A percentile compares a stretch with the other conserved stretches of the same genome.
These are phyloP conservation scores for Incurvaria masculella DNA, from an alignment of 2,888 invertebrate species.

Conservation along the genomic window DNA sequence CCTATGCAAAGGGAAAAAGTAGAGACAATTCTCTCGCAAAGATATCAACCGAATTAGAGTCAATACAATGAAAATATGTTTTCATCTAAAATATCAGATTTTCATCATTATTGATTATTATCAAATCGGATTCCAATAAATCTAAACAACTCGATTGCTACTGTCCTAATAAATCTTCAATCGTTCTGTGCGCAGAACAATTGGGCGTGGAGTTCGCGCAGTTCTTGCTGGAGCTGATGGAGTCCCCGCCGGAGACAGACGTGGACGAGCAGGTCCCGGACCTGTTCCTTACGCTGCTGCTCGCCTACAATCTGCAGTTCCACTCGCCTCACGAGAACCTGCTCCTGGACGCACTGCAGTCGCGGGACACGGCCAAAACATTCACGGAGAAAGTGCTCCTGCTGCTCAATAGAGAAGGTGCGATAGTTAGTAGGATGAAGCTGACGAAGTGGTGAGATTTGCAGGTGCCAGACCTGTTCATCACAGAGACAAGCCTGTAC, in stretches of 20 bases:
- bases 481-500: conserved; percentile 75
- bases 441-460: too few species aligned
- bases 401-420: conserved; percentile 88
- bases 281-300: conserved; percentile 74
- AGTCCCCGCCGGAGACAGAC: conserved; percentile 74
- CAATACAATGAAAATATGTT: too few species aligned
- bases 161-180: too few species aligned
- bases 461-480: too few species aligned
- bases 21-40: too few species aligned
- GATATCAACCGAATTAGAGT: too few species aligned
- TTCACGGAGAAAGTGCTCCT: conserved; percentile 89
- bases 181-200: conserved; percentile 75
- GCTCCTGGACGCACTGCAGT: conserved; percentile 66
- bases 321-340: conserved; percentile 63
- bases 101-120: too few species aligned
- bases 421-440: too few species aligned
- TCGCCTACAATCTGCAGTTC: conserved; percentile 91
- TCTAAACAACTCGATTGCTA: too few species aligned
- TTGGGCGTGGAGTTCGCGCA: conserved; percentile 79
- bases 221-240: conserved; percentile 79
- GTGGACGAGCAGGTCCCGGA: conserved; percentile 84
- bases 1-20: too few species aligned
- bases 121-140: too few species aligned
- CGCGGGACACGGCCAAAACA: conserved; percentile 71
- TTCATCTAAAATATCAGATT: too few species aligned